Evolutionary conservation across 2,888 invertebrate genomes (phyloP), one percentile per base, ranked within the genome.

Genomic region (Tetramorium bicarinatum): DNA sequence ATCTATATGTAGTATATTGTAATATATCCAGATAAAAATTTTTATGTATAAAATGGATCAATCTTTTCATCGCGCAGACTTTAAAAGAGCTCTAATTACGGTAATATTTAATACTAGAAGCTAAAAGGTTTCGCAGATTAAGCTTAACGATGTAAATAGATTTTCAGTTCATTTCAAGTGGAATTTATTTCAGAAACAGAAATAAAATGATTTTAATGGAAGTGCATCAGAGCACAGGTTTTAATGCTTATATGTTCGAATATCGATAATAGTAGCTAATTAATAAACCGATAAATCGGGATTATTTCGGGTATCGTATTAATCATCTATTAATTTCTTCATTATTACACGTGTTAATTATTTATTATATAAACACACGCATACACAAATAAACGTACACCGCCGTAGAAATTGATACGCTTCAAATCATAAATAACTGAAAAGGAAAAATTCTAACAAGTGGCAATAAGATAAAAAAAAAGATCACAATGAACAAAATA

Each of bases 151-250:
- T 79, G 71, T 47, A 71, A 71, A 80, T 80, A 71, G 59, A 15
- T 71, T 80, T 61, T 56, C n/a, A 54, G 25, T n/a, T 47, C 25
- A 59, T 59, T 71, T 71, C 72, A 61, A 80, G 25, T 71, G 71
- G 7, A 29, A 59, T 80, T 80, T 80, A 80, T 71, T 61, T 71
- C 72, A 71, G 47, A 59, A 79, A 79, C 54, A 59, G 47, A 80
- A 80, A 80, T 79, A 71, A 81, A 72, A 44, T 52, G 18, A 38
- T 77, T 81, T 64, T 75, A 81, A 76, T 34, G 52, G 21, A 54
- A 49, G 76, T 62, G 18, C 47, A 62, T 61, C 75, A 47, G 74
- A 72, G 29, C 11, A 21, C 21, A 29, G 15, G 13, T 62, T 74
- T 61, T 52, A 62, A 49, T 44, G 18, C 21, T 81, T 44, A 62